These are phyloP conservation scores for Lanius collurio DNA, from an alignment of 2,113 vertebrate species.

Conservation along the genomic window DNA sequence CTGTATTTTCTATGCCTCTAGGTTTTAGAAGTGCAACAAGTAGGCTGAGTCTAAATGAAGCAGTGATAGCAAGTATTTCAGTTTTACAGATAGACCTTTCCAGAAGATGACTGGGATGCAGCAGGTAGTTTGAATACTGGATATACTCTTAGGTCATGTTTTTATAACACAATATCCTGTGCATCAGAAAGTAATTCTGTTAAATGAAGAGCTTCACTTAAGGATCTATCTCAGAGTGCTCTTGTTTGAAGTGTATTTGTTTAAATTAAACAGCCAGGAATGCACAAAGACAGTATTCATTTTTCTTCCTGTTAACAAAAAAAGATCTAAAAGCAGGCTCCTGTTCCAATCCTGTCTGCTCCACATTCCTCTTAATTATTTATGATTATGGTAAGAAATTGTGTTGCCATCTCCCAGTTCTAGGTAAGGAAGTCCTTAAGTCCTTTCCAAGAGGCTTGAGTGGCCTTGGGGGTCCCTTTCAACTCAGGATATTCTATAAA, in stretches of 20 bases:
- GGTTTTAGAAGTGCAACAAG: not conserved
- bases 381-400: not conserved
- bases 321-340: not conserved
- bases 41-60: not conserved
- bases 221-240: not conserved
- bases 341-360: not conserved
- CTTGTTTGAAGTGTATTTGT: not conserved
- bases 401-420: not conserved
- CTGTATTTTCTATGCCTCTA: not conserved
- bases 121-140: not conserved
- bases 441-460: not conserved
- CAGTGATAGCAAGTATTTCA: rapidly evolving
- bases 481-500: not conserved
- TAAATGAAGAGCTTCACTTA: not conserved
- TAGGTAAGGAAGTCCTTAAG: not conserved
- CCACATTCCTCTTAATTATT: not conserved
- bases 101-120: not conserved
- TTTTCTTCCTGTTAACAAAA: not conserved
- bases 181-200: not conserved
- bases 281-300: not conserved
- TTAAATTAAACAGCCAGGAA: not conserved
- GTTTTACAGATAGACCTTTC: not conserved
- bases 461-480: not conserved
- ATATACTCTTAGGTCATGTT: rapidly evolving
- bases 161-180: not conserved